These are phyloP conservation scores for Cyprinella venusta DNA, from an alignment of 2,797 vertebrate genomes.

Conservation along the genomic window DNA sequence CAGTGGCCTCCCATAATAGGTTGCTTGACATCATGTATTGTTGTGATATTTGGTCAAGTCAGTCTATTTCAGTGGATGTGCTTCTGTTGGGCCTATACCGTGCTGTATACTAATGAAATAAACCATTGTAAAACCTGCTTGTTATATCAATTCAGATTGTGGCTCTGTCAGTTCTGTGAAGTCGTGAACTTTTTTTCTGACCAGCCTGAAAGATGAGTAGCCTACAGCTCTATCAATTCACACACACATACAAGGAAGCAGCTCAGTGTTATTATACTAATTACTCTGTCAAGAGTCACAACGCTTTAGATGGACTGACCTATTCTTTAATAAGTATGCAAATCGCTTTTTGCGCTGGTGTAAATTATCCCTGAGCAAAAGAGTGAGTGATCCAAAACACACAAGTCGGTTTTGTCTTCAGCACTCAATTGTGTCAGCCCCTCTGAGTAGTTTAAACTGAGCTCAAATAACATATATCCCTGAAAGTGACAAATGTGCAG, in stretches of 20 bases:
- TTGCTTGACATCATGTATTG: constrained; percentile 25
- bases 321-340: constrained; percentile 48
- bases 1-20: constrained; percentile 30
- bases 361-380: constrained; percentile 23
- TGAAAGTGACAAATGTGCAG: not conserved
- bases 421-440: not conserved
- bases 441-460: constrained; percentile 2
- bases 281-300: constrained; percentile 18
- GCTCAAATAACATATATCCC: not conserved
- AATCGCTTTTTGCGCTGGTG: constrained; percentile 42
- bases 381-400: constrained; percentile 1
- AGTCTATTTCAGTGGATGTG: constrained; percentile 33
- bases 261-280: constrained; percentile 15
- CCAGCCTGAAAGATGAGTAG: constrained; percentile 24
- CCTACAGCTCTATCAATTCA: constrained; percentile 20
- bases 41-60: constrained; percentile 32
- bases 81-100: constrained; percentile 31
- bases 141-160: constrained; percentile 15
- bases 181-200: constrained; percentile 20
- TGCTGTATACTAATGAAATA: constrained; percentile 35
- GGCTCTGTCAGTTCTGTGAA: constrained; percentile 7
- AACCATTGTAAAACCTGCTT: constrained; percentile 18
- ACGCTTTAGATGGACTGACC: constrained; percentile 18
- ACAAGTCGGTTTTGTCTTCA: not conserved
- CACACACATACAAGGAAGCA: not conserved